Evolutionary conservation across 1,140 invertebrate species (phyloP).

Genomic region (Papilio aristodemus): DNA sequence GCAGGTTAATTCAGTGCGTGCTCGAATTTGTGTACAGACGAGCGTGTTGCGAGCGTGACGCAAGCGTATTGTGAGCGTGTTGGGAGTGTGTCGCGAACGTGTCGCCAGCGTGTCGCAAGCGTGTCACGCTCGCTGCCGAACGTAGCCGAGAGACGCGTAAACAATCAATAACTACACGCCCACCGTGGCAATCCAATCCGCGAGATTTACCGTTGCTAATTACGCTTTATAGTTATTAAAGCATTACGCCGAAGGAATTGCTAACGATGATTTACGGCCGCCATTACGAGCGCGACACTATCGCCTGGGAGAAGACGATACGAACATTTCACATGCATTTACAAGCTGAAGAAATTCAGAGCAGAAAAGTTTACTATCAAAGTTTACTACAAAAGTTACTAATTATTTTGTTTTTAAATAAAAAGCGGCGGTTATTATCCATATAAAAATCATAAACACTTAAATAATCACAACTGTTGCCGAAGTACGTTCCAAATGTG

Average conservation of each 20-base stretch:
- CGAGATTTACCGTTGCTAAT: slow-evolving; percentile 72
- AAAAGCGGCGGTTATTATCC: no score
- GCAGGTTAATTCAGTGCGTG: slow-evolving; percentile 50
- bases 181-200: slow-evolving; percentile 49
- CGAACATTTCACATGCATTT: no score
- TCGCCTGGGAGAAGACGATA: not conserved
- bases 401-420: no score
- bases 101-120: slow-evolving; percentile 36
- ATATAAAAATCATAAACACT: no score
- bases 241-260: slow-evolving; percentile 69
- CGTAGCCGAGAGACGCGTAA: slow-evolving; percentile 54
- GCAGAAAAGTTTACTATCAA: no score
- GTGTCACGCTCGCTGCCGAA: slow-evolving; percentile 38
- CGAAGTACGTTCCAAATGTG: no score
- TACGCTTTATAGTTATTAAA: slow-evolving; percentile 76
- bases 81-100: slow-evolving; percentile 36
- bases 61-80: slow-evolving; percentile 36
- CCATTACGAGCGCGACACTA: slow-evolving; percentile 68
- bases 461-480: no score
- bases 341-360: no score
- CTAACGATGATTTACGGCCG: slow-evolving; percentile 70
- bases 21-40: slow-evolving; percentile 39
- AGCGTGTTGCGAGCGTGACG: not conserved
- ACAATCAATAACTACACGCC: slow-evolving; percentile 63
- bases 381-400: no score